Evolutionary conservation across 2,113 vertebrate genomes (phyloP).

Genomic region (Odocoileus hemionus): DNA sequence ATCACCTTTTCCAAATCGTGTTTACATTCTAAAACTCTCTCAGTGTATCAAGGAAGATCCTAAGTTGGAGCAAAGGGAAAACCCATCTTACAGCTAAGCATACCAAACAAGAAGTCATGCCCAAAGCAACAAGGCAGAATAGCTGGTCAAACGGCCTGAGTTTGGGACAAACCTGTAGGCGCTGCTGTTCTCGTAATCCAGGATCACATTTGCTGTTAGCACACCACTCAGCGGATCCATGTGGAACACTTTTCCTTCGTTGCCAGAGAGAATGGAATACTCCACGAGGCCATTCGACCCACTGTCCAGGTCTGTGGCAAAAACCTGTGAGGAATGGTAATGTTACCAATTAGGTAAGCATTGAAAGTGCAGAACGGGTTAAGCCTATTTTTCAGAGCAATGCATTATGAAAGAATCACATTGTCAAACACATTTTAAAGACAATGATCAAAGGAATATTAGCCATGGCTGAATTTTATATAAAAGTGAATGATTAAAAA

Average conservation of each 20-base stretch:
- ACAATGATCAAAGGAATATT: background rate
- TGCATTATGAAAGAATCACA: background rate
- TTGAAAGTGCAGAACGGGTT: background rate
- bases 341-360: slow-evolving; percentile 44
- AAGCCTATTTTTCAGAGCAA: background rate
- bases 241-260: slow-evolving; percentile 84
- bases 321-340: slow-evolving; percentile 80
- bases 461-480: background rate
- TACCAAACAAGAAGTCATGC: background rate
- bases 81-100: background rate
- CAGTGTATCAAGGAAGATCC: background rate
- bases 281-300: slow-evolving; percentile 86
- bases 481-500: background rate
- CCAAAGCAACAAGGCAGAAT: background rate
- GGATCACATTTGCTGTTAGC: slow-evolving; percentile 81
- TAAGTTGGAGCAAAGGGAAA: background rate
- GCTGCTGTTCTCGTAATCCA: slow-evolving; percentile 86
- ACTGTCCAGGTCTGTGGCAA: slow-evolving; percentile 88
- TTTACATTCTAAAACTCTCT: background rate
- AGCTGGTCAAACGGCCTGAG: accelerated
- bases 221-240: slow-evolving; percentile 87
- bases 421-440: background rate
- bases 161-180: slow-evolving; percentile 87
- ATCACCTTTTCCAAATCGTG: background rate
- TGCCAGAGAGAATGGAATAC: slow-evolving; percentile 90